phyloP scores from a whole-genome alignment of 2,113 vertebrate genomes.

The Phainopepla nitens region DNA sequence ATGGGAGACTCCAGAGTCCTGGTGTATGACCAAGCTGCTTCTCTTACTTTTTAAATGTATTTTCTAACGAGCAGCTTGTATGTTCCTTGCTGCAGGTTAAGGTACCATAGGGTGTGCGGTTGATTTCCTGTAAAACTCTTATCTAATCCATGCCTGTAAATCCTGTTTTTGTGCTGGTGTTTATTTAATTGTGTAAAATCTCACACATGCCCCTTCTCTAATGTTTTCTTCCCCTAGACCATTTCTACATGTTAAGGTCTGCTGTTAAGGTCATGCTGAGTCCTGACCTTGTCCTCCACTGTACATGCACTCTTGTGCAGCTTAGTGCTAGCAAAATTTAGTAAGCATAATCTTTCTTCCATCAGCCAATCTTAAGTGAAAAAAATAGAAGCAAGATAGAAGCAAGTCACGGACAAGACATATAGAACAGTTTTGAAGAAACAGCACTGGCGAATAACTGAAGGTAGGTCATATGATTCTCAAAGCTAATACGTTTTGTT shows the following conservation, averaged over 20 bases:
- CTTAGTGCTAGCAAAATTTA: neutral
- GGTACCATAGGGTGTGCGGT: neutral
- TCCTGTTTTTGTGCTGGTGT: neutral
- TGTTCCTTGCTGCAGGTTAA: neutral
- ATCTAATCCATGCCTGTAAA: neutral
- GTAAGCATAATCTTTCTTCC: neutral
- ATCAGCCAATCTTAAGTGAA: neutral
- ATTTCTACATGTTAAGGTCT: too few relatives aligned
- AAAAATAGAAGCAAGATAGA: neutral
- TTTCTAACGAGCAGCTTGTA: neutral
- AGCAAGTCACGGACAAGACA: neutral
- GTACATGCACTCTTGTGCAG: neutral
- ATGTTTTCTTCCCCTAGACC: neutral
- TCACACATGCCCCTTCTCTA: accelerated
- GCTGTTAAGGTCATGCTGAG: neutral
- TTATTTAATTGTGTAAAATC: neutral
- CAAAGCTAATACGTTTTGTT: neutral
- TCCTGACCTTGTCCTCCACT: neutral
- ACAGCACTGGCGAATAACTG: neutral
- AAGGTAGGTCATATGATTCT: neutral
- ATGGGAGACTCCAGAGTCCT: neutral
- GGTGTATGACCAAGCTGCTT: neutral
- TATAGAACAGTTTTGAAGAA: neutral
- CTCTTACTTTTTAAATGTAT: neutral
- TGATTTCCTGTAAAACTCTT: neutral